Evolutionary conservation across 2,113 vertebrate genomes (phyloP).

Genomic region (Felis catus): F.catus_Fca126_mat1.0 CM031412.1:234260501-234261000

Average conservation of each 20-base stretch:
- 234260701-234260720: background rate
- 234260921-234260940: fast-evolving
- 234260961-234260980: background rate
- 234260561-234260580: too few species aligned
- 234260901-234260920: background rate
- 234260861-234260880: background rate
- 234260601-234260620: too few species aligned
- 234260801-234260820: background rate
- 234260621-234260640: too few species aligned
- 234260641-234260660: too few species aligned
- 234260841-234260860: background rate
- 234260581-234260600: too few species aligned
- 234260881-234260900: too few species aligned
- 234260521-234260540: too few species aligned
- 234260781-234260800: background rate
- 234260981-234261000: background rate
- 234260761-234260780: background rate
- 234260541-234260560: fast-evolving
- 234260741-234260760: background rate
- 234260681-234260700: background rate
- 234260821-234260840: background rate
- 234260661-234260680: too few species aligned
- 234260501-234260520: too few species aligned
- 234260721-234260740: background rate
- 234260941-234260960: fast-evolving